phyloP scores from a whole-genome alignment of 2,797 vertebrate species.

The Halcyon badia region DNA sequence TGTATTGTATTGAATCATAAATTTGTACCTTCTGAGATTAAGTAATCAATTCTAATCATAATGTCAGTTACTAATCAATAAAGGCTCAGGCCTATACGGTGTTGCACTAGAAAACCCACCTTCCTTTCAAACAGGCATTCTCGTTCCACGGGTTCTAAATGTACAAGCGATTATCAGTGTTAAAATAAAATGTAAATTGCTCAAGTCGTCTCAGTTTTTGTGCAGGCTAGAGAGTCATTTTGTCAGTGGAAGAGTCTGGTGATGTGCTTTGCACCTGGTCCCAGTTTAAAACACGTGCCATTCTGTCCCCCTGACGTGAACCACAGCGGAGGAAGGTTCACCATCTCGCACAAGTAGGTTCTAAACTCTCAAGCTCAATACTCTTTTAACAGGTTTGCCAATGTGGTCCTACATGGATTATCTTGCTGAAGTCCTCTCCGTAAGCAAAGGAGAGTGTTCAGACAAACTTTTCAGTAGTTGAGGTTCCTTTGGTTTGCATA shows the following conservation, averaged over 20 bases:
- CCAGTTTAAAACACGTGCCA: background rate
- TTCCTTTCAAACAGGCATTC: background rate
- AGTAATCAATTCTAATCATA: background rate
- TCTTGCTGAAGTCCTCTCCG: background rate
- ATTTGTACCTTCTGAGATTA: conserved; percentile 13
- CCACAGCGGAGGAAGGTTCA: background rate
- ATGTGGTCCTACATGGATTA: background rate
- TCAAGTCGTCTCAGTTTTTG: background rate
- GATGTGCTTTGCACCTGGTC: background rate
- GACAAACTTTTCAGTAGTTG: background rate
- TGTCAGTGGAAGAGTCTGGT: background rate
- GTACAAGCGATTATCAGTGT: background rate
- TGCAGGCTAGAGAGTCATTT: background rate
- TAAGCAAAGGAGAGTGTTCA: background rate
- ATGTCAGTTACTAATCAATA: background rate
- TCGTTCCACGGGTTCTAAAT: background rate
- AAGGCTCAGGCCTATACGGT: background rate
- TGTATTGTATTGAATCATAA: background rate
- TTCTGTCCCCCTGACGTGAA: background rate
- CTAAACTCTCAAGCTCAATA: background rate
- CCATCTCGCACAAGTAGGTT: background rate
- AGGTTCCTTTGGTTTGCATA: background rate
- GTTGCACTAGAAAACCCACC: background rate
- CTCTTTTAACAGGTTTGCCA: background rate
- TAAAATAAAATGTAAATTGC: conserved; percentile 58